These are phyloP conservation scores for Cyprinella venusta DNA, from an alignment of 2,797 vertebrate genomes.

Conservation along the genomic window DNA sequence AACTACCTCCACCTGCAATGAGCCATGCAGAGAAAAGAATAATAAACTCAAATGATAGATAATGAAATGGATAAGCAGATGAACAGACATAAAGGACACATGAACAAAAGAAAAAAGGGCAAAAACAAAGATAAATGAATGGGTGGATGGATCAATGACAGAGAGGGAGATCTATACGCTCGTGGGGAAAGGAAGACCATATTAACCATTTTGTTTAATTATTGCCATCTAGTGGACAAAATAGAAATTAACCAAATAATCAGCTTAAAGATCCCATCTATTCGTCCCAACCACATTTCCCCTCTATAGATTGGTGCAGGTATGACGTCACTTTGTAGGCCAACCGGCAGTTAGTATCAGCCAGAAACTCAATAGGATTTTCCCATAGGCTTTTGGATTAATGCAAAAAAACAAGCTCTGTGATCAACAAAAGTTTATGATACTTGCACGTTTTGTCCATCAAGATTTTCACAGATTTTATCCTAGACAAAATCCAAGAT, in stretches of 20 bases:
- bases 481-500: no score
- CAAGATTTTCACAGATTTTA: no score
- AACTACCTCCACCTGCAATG: slow-evolving; percentile 16
- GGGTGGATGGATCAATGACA: slow-evolving; percentile 30
- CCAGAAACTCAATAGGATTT: no score
- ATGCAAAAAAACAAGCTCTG: no score
- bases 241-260: slow-evolving; percentile 16
- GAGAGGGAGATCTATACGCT: not conserved
- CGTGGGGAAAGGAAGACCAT: not conserved
- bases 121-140: slow-evolving; percentile 13
- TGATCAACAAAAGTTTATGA: no score
- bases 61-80: slow-evolving; percentile 18
- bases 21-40: slow-evolving; percentile 9
- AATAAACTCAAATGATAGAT: slow-evolving; percentile 39
- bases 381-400: no score
- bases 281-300: not conserved
- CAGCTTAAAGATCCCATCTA: not conserved
- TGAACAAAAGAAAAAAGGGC: slow-evolving; percentile 25
- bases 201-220: slow-evolving; percentile 42
- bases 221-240: slow-evolving; percentile 58
- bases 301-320: not conserved
- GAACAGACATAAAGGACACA: slow-evolving; percentile 29
- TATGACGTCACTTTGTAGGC: no score
- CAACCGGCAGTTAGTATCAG: no score
- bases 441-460: no score